Base-by-base conservation (phyloP, 2,888 invertebrate species). In the Mesorhabditis spiculigera region DNA sequence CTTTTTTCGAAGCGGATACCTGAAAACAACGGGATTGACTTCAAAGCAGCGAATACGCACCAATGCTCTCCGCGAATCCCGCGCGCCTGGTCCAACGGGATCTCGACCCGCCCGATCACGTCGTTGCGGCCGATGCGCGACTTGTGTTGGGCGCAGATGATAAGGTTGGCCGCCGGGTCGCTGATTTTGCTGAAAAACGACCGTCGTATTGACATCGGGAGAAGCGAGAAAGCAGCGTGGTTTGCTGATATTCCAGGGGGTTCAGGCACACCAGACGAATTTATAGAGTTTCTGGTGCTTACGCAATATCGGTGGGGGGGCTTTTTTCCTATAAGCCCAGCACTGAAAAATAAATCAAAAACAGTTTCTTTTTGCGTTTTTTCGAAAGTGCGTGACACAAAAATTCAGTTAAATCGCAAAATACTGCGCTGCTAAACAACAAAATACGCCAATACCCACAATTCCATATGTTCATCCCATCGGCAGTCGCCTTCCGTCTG, bases 381-480 rank as follows among this genome's bases (percentile, higher is more conserved):
- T 28, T 28, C 28, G 28, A 28, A 28, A 28, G 28, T 28, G 3
- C 28, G 1, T 28, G 28, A 28, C 28, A 28, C 3, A 28, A 28
- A 28, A 28, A 28, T 28, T 28, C 28, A 28, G 28, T 28, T 28
- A 28, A 28, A 28, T 28, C 28, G 28, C 28, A 28, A 3, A 28
- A 28, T 28, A 28, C 28, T 28, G 28, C 28, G 28, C 28, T 28
- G 28, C 28, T 28, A 28, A 28, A 28, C 28, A 28, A 28, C 28
- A 28, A 28, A 28, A 28, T 28, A 28, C 3, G 28, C 28, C 58
- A 50, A 42, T 13, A 75, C 81, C 71, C 65, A 82, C 82, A 83
- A 84, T 80, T 84, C 84, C 50, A 79, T 80, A 65, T 78, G 73
- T 70, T 84, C 83, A 68, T 82, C 80, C 83, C 83, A 84, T 66